A percentile compares a stretch with the other conserved stretches of the same genome.
Evolutionary conservation across 2,888 invertebrate genomes (phyloP).

Genomic region (Abscondita cerata): DNA sequence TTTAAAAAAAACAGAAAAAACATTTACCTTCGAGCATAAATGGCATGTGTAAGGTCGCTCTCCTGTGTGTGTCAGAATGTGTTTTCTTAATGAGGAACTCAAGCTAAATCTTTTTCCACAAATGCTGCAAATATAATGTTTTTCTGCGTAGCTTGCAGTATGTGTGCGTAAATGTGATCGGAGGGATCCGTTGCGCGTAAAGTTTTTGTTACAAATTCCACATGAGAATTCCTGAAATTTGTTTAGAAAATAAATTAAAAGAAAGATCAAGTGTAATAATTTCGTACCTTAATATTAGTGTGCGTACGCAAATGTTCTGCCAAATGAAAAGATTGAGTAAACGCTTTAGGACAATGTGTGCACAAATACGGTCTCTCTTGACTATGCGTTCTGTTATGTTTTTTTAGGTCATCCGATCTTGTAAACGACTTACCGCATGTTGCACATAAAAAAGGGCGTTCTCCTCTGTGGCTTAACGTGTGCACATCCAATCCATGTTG

Average conservation of each 20-base stretch:
- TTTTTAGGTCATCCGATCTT: conserved; percentile 47
- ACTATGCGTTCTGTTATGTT: conserved; percentile 46
- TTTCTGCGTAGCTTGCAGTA: conserved; percentile 36
- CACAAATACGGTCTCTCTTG: conserved; percentile 48
- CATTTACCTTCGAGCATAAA: conserved; percentile 40
- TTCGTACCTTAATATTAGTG: conserved; percentile 34
- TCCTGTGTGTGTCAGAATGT: conserved; percentile 42
- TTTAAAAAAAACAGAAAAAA: too few species aligned
- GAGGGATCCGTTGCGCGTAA: conserved; percentile 41
- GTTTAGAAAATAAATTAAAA: background rate
- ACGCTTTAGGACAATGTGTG: conserved; percentile 41
- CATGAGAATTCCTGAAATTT: conserved; percentile 34
- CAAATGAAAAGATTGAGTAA: conserved; percentile 43
- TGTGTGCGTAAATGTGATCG: conserved; percentile 42
- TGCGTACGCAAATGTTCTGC: conserved; percentile 41
- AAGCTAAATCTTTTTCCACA: conserved; percentile 40
- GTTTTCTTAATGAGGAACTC: conserved; percentile 39
- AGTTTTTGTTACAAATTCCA: conserved; percentile 40
- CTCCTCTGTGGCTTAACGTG: conserved; percentile 49
- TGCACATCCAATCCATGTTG: conserved; percentile 51
- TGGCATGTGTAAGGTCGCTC: conserved; percentile 39
- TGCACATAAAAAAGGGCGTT: conserved; percentile 46
- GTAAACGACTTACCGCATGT: conserved; percentile 48
- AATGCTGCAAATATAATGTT: conserved; percentile 35
- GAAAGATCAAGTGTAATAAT: background rate